These are phyloP conservation scores for Takifugu rubripes DNA, from an alignment of 2,797 vertebrate genomes.

Conservation along the genomic window DNA sequence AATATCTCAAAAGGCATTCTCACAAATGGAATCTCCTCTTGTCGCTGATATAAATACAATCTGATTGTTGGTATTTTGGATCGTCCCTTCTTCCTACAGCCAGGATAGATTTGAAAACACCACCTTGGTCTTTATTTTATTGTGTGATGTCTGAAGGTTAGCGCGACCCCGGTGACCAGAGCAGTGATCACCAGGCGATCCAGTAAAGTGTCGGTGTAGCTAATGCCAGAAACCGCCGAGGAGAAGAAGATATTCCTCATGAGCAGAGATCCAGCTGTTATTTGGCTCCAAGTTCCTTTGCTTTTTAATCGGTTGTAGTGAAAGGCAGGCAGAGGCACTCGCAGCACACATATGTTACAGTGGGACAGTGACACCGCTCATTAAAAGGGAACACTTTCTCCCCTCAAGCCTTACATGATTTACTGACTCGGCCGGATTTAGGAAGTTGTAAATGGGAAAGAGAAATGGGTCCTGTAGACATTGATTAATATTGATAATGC, in stretches of 20 bases:
- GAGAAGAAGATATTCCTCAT: no score
- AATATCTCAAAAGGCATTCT: not conserved
- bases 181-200: constrained; percentile 44
- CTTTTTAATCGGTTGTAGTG: no score
- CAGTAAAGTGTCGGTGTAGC: constrained; percentile 47
- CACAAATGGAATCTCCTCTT: constrained; percentile 1
- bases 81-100: constrained; percentile 64
- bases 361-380: constrained; percentile 57
- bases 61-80: not conserved
- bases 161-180: constrained; percentile 58
- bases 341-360: no score
- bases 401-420: constrained; percentile 75
- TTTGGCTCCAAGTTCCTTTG: no score
- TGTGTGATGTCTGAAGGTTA: constrained; percentile 67
- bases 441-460: constrained; percentile 87
- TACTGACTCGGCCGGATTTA: constrained; percentile 80
- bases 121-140: constrained; percentile 61
- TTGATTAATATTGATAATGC: constrained; percentile 98
- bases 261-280: no score
- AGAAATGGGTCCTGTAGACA: constrained; percentile 87
- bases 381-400: constrained; percentile 82
- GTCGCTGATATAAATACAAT: no score
- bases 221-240: constrained; percentile 2
- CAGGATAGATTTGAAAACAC: constrained; percentile 38
- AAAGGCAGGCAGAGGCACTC: no score